Evolutionary conservation across 2,888 invertebrate species (phyloP), one percentile per base, ranked within the genome.

Genomic region (Nycteola revayana): DNA sequence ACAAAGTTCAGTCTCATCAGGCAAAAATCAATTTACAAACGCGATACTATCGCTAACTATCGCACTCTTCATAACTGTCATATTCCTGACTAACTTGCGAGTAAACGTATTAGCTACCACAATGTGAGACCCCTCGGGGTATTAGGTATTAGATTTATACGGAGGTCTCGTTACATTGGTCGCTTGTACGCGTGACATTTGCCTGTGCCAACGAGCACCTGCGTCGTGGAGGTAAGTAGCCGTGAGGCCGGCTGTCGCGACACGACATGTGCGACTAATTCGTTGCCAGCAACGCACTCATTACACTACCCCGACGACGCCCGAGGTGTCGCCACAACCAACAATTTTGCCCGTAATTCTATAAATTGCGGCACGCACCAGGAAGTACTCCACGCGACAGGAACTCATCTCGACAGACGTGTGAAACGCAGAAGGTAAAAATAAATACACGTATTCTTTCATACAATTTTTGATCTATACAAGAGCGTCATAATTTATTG

Each of bases 201-300:
- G 76, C 71, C 62, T 48, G 54, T 38, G 39, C 32, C 30, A 17
- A 53, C 64, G 74, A 60, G 70, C 83, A 83, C 81, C 82, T 81
- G 84, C 80, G 64, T 36, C 50, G 67, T 47, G 60, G 59, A 63
- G 67, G 69, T 62, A 60, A 66, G 69, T 70, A 63, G 66, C 60
- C 51, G 52, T 50, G 54, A 63, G 67, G 60, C 85, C 86, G 84
- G 84, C 85, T 86, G 86, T 68, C 80, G 74, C 62, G 49, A 28
- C 44, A 54, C 85, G 81, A 82, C 87, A 88, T 88, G 76, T 88
- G 87, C 81, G 72, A 70, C 83, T 84, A 85, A 87, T 87, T 86
- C 83, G 86, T 78, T 72, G 68, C 62, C 68, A 60, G 63, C 81
- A 72, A 77, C 69, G 66, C 75, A 65, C 77, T 83, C 77, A 85